Evolutionary conservation across 2,888 invertebrate genomes (phyloP), one percentile per base, ranked within the genome.

Genomic region (Acanthopleura granulata): DNA sequence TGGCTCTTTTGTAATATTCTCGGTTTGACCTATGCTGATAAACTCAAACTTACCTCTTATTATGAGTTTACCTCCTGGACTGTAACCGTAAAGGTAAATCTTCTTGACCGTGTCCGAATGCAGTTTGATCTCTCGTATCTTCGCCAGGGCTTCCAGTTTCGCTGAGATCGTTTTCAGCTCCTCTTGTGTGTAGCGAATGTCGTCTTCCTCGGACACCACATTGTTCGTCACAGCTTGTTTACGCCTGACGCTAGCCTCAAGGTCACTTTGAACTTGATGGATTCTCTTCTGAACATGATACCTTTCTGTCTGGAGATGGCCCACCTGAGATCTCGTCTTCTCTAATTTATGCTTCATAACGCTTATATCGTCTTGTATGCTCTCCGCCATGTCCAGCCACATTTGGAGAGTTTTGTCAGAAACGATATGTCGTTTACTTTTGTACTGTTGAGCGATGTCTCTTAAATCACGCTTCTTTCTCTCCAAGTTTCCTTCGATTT

Each of bases 61-160:
- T 25, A 83, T 81, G 14, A 82, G 79, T 72, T 81, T 82, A 22
- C 82, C 76, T 11, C 86, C 87, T 4, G 86, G 85, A 0, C 80
- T 73, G 75, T 84, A 86, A 3, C 86, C 87, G 15, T 84, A 80
- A 29, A 80, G 77, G 78, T 81, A 82, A 27, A 88, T 85, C 76
- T 83, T 84, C 75, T 85, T 88, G 15, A 88, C 80, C 0, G 86
- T 88, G 61, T 84, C 77, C 0, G 88, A 84, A 72, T 87, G 82
- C 3, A 80, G 77, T 76, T 88, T 87, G 49, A 86, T 80, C 50
- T 86, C 82, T 6, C 85, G 77, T 49, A 88, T 86, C 14, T 82
- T 77, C 70, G 82, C 79, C 66, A 87, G 79, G 16, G 85, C 81
- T 15, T 75, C 75, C 12, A 85, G 77, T 76, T 83, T 83, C 18